Base-by-base conservation (phyloP, 2,113 vertebrate species). In the Uropsilus gracilis region DNA sequence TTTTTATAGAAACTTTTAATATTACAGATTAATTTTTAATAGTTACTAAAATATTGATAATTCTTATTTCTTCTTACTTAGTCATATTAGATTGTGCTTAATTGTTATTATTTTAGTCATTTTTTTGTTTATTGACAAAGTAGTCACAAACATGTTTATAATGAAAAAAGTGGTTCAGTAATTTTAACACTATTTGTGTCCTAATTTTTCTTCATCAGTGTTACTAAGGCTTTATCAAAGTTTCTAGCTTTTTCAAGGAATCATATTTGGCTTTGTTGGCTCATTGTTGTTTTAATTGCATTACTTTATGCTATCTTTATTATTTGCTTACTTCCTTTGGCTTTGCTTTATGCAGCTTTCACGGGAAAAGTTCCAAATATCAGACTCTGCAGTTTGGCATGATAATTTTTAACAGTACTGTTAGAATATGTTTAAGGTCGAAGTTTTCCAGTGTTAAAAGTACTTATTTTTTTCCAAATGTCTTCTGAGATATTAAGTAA, bases 1-100 rank as follows among this genome's bases (percentile, higher is more conserved):
- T 90, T 66, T 44, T 68, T 75, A 61, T 85, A 28, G 2, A 73
- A 88, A 75, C 24, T 42, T 75, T 81, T 85, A 46, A 83, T 94
- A 68, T 78, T 73, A 46, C 3, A 68, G 26, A 30, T 86, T 89
- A 37, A 44, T 77, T 87, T 72, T 71, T 66, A 68, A 57, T 86
- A 95, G n/a, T 55, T 89, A 59, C 17, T 8, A 63, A 30, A 78
- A 80, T 78, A 61, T 37, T 72, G 5, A 13, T 72, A 34, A 53
- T n/a, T 86, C 83, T 53, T 26, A 83, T 89, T 63, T 88, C 14
- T 22, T 64, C 14, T 90, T 71, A 18, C 37, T 66, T 28, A 44
- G 4, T 76, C 95, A 53, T 66, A 6, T 64, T 57, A 86, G 81
- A 32, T 32, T 61, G 10, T 57, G 69, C 28, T 81, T 75, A n/a